phyloP scores from a whole-genome alignment of 1,140 invertebrate genomes.

The Nasonia longicornis region DNA sequence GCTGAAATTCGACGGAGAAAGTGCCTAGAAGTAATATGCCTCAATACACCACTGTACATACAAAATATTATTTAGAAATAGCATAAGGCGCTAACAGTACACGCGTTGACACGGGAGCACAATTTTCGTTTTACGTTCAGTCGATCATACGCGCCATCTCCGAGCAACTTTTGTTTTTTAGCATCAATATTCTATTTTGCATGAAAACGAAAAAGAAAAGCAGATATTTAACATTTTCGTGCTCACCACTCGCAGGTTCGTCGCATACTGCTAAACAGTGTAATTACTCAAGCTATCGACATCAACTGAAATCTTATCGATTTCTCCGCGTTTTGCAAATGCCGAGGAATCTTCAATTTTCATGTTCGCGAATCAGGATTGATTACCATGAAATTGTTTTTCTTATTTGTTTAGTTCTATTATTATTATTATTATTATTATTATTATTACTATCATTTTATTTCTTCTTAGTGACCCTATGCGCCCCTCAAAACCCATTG shows the following conservation, averaged over 20 bases:
- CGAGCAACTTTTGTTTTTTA: neutral
- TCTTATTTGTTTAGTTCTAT: neutral
- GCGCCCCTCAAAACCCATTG: neutral
- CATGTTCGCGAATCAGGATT: neutral
- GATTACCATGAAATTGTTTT: neutral
- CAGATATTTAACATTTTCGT: neutral
- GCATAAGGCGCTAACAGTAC: constrained; percentile 3
- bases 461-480: neutral
- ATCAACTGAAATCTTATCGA: constrained; percentile 4
- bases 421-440: neutral
- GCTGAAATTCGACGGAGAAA: constrained; percentile 19
- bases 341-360: neutral
- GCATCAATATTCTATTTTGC: neutral
- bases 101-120: constrained; percentile 20
- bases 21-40: constrained; percentile 28
- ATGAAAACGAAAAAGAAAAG: neutral
- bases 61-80: constrained; percentile 24
- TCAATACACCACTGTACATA: constrained; percentile 41
- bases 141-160: neutral
- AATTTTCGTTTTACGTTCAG: constrained; percentile 8
- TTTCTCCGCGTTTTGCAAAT: neutral
- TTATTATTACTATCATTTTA: too few relatives aligned
- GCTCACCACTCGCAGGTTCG: neutral
- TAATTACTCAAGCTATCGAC: neutral
- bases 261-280: neutral